phyloP scores from a whole-genome alignment of 2,113 vertebrate genomes.

The Caretta caretta region DNA sequence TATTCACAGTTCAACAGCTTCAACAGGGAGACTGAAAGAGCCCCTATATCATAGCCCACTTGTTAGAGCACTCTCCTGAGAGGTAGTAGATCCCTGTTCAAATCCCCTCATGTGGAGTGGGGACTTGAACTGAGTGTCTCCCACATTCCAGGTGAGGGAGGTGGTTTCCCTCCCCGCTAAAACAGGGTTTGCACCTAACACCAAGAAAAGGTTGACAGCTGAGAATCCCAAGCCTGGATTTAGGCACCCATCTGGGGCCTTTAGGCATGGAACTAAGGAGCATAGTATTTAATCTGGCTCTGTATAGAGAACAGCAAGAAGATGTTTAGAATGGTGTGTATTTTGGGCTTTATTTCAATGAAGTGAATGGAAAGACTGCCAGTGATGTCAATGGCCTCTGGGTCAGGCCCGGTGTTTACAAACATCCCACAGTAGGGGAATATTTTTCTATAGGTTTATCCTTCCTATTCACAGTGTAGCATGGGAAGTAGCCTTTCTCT shows the following conservation, averaged over 20 bases:
- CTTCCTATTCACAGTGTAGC: background rate
- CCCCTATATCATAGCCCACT: background rate
- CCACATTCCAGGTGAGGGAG: background rate
- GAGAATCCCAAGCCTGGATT: background rate
- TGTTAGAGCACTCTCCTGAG: background rate
- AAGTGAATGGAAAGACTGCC: background rate
- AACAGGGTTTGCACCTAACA: background rate
- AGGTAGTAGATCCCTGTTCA: too few relatives aligned
- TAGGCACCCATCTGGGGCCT: too few relatives aligned
- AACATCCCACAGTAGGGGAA: background rate
- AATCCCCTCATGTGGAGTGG: background rate
- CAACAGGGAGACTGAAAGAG: background rate
- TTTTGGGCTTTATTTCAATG: background rate
- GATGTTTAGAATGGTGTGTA: fast-evolving
- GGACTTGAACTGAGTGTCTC: background rate
- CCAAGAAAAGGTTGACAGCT: background rate
- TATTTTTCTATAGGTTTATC: background rate
- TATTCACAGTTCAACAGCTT: background rate
- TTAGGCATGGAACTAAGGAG: background rate
- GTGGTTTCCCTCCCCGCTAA: background rate
- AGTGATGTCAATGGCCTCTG: background rate
- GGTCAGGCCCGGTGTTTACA: background rate
- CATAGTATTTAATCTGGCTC: background rate
- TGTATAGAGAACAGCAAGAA: background rate
- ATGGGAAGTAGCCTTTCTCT: background rate